Evolutionary conservation across 2,888 invertebrate species (phyloP).

Genomic region (Lycia hirtaria): DNA sequence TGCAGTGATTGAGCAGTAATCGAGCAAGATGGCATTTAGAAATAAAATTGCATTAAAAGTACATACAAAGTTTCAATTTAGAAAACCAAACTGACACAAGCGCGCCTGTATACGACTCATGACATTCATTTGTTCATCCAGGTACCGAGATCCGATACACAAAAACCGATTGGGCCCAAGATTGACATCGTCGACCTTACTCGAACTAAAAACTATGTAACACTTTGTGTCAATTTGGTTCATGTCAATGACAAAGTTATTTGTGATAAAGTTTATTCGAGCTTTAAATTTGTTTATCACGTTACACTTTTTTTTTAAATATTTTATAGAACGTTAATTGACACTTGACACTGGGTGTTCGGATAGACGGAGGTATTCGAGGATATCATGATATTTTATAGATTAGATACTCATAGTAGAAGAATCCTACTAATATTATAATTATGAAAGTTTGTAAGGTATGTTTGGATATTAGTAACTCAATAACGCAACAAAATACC

Average conservation of each 20-base stretch:
- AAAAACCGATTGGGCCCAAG: constrained; percentile 28
- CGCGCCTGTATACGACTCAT: constrained; percentile 1
- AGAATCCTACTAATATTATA: too few relatives aligned
- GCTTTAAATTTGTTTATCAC: constrained; percentile 40
- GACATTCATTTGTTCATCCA: constrained; percentile 29
- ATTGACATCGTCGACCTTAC: constrained; percentile 27
- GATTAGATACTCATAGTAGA: too few relatives aligned
- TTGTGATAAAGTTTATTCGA: constrained; percentile 63
- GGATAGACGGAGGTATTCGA: too few relatives aligned
- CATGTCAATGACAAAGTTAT: constrained; percentile 56
- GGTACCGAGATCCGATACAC: constrained; percentile 35
- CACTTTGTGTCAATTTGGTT: constrained; percentile 51
- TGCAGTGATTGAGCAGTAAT: constrained; percentile 55
- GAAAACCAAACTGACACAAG: constrained; percentile 42
- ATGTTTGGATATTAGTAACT: too few relatives aligned
- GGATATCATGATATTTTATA: too few relatives aligned
- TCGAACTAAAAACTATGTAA: constrained; percentile 29
- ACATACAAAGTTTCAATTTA: constrained; percentile 25
- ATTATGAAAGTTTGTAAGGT: too few relatives aligned
- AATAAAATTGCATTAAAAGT: constrained; percentile 33
- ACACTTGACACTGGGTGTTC: too few relatives aligned
- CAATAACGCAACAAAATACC: too few relatives aligned
- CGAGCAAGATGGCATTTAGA: constrained; percentile 35
- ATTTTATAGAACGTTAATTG: constrained; percentile 42
- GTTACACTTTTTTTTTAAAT: constrained; percentile 44